These are phyloP conservation scores for Strigamia crassipes DNA, from an alignment of 2,888 invertebrate genomes.

Conservation along the genomic window DNA sequence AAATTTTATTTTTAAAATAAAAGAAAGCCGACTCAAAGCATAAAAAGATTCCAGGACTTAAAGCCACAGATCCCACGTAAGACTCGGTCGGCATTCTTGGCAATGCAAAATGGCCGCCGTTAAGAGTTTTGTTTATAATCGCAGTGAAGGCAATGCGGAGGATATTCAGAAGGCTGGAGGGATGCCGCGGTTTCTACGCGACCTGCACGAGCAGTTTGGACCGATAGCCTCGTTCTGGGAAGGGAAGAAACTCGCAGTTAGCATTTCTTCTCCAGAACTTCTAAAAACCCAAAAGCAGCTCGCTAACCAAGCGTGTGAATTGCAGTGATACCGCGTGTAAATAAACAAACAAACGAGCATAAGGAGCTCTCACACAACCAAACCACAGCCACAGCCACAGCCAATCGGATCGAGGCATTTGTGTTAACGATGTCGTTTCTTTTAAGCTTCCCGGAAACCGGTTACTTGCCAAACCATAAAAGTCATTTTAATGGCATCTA, in stretches of 20 bases:
- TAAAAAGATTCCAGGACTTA: conserved; percentile 1
- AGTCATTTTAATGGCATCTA: too few relatives aligned
- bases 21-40: not conserved
- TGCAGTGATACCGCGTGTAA: not conserved
- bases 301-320: not conserved
- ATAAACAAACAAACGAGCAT: not conserved
- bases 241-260: conserved; percentile 57
- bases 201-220: conserved; percentile 58
- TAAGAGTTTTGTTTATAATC: not conserved
- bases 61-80: not conserved
- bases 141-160: not conserved
- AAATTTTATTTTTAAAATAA: not conserved
- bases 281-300: conserved; percentile 54
- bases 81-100: not conserved
- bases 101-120: too few relatives aligned
- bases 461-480: too few relatives aligned
- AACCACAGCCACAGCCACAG: too few relatives aligned
- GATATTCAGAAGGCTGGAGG: not conserved
- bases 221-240: conserved; percentile 60
- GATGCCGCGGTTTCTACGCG: conserved; percentile 55
- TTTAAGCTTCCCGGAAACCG: too few relatives aligned
- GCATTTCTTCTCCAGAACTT: conserved; percentile 58
- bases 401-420: too few relatives aligned
- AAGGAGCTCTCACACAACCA: too few relatives aligned
- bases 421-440: too few relatives aligned